Percentiles rank a stretch among this genome's conserved stretches.
These are phyloP conservation scores for Anomalospiza imberbis DNA, from an alignment of 2,797 vertebrate genomes.

Conservation along the genomic window DNA sequence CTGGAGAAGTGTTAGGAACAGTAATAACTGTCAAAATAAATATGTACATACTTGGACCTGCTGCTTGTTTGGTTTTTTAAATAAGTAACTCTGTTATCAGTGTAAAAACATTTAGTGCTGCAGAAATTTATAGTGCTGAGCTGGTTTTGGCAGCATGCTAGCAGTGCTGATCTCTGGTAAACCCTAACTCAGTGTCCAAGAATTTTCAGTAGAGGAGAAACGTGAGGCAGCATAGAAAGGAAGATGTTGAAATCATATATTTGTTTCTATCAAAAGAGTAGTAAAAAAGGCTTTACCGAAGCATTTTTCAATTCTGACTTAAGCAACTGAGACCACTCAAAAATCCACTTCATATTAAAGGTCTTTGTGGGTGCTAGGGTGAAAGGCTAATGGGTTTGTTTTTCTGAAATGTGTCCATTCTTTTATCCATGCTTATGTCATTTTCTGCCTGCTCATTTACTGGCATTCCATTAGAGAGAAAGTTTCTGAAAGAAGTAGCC, in stretches of 20 bases:
- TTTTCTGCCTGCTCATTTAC: not conserved
- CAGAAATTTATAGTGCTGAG: not conserved
- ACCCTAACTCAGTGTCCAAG: not conserved
- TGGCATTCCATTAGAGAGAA: not conserved
- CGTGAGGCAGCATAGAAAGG: not conserved
- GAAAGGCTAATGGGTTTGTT: conserved; percentile 7
- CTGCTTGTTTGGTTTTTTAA: not conserved
- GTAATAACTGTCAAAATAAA: not conserved
- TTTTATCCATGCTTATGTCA: not conserved
- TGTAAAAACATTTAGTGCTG: not conserved
- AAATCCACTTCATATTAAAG: not conserved
- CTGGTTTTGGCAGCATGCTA: not conserved
- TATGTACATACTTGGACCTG: not conserved
- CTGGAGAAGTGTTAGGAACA: not conserved
- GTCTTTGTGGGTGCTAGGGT: not conserved
- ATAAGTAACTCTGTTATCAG: not conserved
- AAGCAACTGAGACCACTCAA: not conserved
- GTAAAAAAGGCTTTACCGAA: not conserved
- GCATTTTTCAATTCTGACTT: not conserved
- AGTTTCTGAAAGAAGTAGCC: not conserved
- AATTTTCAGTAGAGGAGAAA: not conserved
- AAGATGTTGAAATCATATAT: not conserved
- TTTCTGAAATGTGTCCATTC: not conserved
- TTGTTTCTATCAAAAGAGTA: not conserved
- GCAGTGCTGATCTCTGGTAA: not conserved